Evolutionary conservation across 2,888 invertebrate species (phyloP), one percentile per base, ranked within the genome.

Genomic region (Scaptomyza cyrtandrae): DNA sequence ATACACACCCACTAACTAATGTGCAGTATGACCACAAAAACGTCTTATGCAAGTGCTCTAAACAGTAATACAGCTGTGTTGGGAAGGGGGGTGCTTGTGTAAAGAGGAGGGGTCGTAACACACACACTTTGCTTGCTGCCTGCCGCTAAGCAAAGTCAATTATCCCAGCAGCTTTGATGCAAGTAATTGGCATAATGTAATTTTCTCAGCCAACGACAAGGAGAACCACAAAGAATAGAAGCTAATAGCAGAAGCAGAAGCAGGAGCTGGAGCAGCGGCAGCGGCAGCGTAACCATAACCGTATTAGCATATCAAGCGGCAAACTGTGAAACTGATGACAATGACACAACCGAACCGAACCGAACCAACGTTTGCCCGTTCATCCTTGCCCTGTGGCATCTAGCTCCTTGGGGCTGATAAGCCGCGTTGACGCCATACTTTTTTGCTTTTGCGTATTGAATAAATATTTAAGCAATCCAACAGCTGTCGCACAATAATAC

Each of bases 141-240:
- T 65, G 68, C 68, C 74, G 73, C 86, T 88, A 81, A 88, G 88
- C 88, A 89, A 90, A 89, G 89, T 90, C 89, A 89, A 89, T 89
- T 89, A 89, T 90, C 88, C 84, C 66, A 88, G 88, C 86, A 86
- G 87, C 90, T 90, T 89, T 88, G 88, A 86, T 88, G 88, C 88
- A 85, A 90, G 88, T 90, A 89, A 89, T 89, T 89, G 90, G 86
- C 86, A 86, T 89, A 89, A 89, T 89, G 90, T 86, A 90, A 89
- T 89, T 89, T 89, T 75, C 88, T 88, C 75, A 79, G 74, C 75
- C 75, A 86, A 69, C 85, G 81, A 71, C 80, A 82, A 81, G 86
- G 83, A 84, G 73, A 78, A 88, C 84, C 84, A 86, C 88, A 88
- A 84, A 84, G 84, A 86, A 84, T 83, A 76, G 88, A 78, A 86